Base-by-base conservation (phyloP, 2,113 vertebrate genomes). In the Phrynocephalus versicolor region DNA sequence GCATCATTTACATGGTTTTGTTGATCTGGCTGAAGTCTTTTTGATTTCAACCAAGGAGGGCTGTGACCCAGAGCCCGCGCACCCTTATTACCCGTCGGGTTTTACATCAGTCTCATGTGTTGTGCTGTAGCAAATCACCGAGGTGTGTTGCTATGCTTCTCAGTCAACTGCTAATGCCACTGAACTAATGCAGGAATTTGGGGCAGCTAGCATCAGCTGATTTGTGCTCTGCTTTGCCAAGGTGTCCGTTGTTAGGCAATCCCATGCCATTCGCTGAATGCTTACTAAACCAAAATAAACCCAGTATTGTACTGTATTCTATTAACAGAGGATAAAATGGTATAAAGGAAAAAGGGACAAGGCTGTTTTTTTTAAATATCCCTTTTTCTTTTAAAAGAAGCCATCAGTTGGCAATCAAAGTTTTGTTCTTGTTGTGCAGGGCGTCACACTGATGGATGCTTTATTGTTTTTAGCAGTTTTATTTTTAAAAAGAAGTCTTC, bases 371-470 rank as follows among this genome's bases (percentile, higher is more conserved):
- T n/a, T n/a, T n/a, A n/a, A n/a, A n/a, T n/a, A n/a, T n/a, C n/a
- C n/a, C n/a, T n/a, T n/a, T 87, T 30, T 73, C 79, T 62, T 85
- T 86, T 35, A 86, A 77, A 89, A 73, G 0, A 86, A 16, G 64
- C 35, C 4, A 23, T 16, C 37, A 81, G 33, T 71, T 87, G 51
- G 62, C 88, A 88, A 35, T n/a, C 88, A 85, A 87, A 69, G 86
- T 79, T 92, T 89, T 89, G 33, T 87, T 87, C 82, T 87, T 85
- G 79, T 87, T 88, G 83, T 91, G 79, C 67, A 83, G 41, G n/a
- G 70, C 67, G 67, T 79, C 82, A 91, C 82, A 84, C 82, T 81
- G 85, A 85, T 45, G 73, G 78, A 79, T 73, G 69, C 77, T 79
- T 51, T 80, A 86, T 86, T 86, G 70, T 86, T 74, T 58, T 81